Base-by-base conservation (phyloP, 2,113 vertebrate genomes). In the Bolborhynchus lineola region DNA sequence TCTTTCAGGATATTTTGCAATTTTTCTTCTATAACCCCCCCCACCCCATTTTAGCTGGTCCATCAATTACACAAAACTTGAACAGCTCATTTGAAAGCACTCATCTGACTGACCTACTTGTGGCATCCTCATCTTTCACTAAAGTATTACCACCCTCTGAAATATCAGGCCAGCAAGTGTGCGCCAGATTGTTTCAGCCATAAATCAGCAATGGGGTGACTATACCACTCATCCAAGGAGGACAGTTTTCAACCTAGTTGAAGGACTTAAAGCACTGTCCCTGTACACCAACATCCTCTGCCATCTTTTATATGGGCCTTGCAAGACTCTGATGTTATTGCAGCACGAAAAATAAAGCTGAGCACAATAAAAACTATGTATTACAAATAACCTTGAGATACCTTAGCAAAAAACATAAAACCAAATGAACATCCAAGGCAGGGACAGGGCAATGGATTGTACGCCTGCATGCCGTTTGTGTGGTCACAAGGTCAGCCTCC, bases 361-460 rank as follows among this genome's bases (percentile, higher is more conserved):
- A 91, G 76, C 2, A 17, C 77, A 76, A 49, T 65, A 86, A 95
- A 85, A 95, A 67, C 20, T 33, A 72, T 7, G 24, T 41, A 72
- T 67, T 62, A 53, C 49, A 70, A 90, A 90, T 76, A 85, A 80
- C 87, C 75, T 74, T 85, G 74, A 87, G 84, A 64, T 42, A 82
- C 13, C 41, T 65, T 9, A 79, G 70, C 52, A 89, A 91, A 94
- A 95, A 68, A 1, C 21, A 68, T 46, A 62, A 59, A 84, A 91
- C 6, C n/a, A 68, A 81, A 49, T 10, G 31, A 76, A 75, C 0
- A 1, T 42, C 55, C 33, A 28, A 46, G 59, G 37, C 1, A 1
- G 18, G 41, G 52, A 69, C 1, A 8, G 67, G 29, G 41, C 25
- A 60, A 68, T 0, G 2, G 35, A 29, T 29, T 50, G 9, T 29